phyloP scores from a whole-genome alignment of 2,888 invertebrate species.

The Volucella bombylans region DNA sequence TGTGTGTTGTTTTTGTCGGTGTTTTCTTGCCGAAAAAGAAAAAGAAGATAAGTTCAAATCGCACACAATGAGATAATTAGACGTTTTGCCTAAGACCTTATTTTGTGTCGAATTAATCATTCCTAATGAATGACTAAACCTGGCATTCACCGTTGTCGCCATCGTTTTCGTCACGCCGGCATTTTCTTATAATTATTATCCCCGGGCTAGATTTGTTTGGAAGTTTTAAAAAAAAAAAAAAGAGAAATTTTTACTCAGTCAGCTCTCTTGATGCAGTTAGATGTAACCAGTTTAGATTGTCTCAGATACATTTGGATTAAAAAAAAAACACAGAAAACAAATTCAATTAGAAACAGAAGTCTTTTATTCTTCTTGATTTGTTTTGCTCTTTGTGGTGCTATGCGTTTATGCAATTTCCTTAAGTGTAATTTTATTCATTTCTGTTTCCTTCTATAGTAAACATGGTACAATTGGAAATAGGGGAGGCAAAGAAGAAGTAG shows the following conservation, averaged over 20 bases:
- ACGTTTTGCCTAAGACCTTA: constrained; percentile 53
- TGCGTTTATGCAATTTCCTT: constrained; percentile 60
- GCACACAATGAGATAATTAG: constrained; percentile 60
- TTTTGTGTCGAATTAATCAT: constrained; percentile 61
- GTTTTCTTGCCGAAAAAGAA: constrained; percentile 19
- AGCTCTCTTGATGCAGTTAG: constrained; percentile 8
- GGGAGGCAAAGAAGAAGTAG: too few relatives aligned
- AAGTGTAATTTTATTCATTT: constrained; percentile 73
- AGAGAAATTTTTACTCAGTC: background rate
- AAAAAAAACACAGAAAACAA: background rate
- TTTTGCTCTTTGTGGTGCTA: background rate
- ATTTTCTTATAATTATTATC: constrained; percentile 41
- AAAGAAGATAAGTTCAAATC: constrained; percentile 15
- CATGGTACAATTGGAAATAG: too few relatives aligned
- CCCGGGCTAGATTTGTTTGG: background rate
- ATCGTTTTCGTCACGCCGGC: constrained; percentile 17
- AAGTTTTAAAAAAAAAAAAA: too few relatives aligned
- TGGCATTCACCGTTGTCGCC: background rate
- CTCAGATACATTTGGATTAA: constrained; percentile 20
- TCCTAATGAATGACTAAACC: constrained; percentile 59
- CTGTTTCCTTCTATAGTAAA: constrained; percentile 24
- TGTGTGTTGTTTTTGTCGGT: constrained; percentile 7
- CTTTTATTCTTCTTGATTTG: constrained; percentile 15
- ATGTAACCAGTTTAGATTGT: constrained; percentile 23
- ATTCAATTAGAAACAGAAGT: constrained; percentile 54